Evolutionary conservation across 2,888 invertebrate genomes (phyloP).

Genomic region (Athrips mouffetella): DNA sequence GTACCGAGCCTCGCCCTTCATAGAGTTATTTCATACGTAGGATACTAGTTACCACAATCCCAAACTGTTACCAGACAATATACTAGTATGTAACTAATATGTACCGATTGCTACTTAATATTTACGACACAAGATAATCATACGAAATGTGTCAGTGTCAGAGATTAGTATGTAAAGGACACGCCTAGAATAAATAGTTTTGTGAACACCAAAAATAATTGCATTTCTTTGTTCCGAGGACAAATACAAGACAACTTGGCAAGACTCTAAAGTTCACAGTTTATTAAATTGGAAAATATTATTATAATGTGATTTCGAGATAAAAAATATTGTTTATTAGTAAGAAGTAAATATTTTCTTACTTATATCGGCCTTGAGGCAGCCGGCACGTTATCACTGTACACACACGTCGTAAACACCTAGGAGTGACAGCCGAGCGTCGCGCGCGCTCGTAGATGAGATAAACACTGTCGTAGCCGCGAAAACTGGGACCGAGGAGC

Average conservation of each 20-base stretch:
- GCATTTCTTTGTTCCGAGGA: neutral
- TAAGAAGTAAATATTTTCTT: conserved; percentile 10
- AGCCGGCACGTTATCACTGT: conserved; percentile 56
- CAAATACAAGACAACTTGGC: conserved; percentile 3
- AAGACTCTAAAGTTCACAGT: neutral
- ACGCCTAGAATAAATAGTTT: neutral
- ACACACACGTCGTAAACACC: conserved; percentile 50
- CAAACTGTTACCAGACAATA: too few relatives aligned
- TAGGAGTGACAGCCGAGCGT: conserved; percentile 25
- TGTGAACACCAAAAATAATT: neutral
- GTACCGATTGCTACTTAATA: neutral
- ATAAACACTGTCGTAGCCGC: conserved; percentile 42
- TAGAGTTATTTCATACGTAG: neutral
- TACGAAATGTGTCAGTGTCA: neutral
- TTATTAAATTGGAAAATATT: neutral
- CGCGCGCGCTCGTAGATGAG: conserved; percentile 38
- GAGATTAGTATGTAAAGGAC: neutral
- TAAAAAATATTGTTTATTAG: neutral
- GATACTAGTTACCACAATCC: too few relatives aligned
- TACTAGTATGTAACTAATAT: too few relatives aligned
- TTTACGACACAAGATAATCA: neutral
- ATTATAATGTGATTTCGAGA: neutral
- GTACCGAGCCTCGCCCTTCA: neutral
- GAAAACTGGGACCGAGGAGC: conserved; percentile 27
- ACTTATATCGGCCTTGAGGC: conserved; percentile 15